Base-by-base conservation (phyloP, 35 echinoderm and acorn worm species). In the Lytechinus pictus region DNA sequence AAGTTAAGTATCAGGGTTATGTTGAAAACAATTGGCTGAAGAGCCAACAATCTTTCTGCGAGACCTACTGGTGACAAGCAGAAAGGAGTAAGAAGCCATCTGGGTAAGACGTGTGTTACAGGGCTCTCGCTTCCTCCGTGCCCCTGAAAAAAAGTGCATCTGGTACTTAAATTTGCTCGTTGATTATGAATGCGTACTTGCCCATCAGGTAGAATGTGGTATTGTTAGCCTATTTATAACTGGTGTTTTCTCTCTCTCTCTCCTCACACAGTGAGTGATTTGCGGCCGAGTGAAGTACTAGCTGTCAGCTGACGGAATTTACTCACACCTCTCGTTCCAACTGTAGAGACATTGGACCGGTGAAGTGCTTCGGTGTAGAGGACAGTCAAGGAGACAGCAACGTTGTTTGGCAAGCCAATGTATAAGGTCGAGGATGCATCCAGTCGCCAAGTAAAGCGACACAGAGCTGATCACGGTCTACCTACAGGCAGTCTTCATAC, bases 381-480 rank as follows among this genome's bases (percentile, higher is more conserved):
- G 28, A 90, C 88, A 52, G 29, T 54, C 88, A 52, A 90, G 16
- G 29, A 92, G 19, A 96, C 89, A 92, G 54, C 52, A 51, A n/a
- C 29, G 60, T 92, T 33, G 16, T 66, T 71, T 33, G 57, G 52
- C 27, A 92, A 92, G 52, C 96, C 87, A 94, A 96, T 97, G 97
- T 96, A 94, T 95, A 96, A 97, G 61, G 94, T 95, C 51, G 90
- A 95, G 53, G 97, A 97, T 93, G 66, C 86, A 89, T 60, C 94
- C 51, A 72, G 94, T 96, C 94, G 96, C 86, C 94, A 95, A 94
- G 94, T 95, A 87, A 96, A 97, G 91, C 94, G 97, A 95, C 95
- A 96, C 28, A 66, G 97, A 95, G 97, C 96, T 54, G 97, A 97
- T 89, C 89, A 94, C 16, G 97, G 97, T 53, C 87, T 97, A 52